Base-by-base conservation (phyloP, 2,113 vertebrate species). In the Entosphenus tridentatus region DNA sequence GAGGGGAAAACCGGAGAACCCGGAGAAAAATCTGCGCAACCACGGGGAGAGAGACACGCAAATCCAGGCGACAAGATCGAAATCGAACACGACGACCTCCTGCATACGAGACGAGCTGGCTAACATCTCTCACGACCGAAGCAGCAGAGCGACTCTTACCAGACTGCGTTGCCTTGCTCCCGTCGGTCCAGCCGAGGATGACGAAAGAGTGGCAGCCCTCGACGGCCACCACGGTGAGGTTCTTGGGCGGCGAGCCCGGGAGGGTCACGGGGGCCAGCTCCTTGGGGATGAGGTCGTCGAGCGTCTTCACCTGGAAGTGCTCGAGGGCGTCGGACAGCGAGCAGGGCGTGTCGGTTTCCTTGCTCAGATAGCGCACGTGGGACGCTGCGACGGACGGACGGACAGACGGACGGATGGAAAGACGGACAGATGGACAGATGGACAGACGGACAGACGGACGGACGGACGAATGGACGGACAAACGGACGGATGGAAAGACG, bases 151-250 rank as follows among this genome's bases (percentile, higher is more conserved):
- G 39, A 39, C 39, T 39, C 39, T 7, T 39, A 39, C 39, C 39
- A 39, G 39, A 39, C 39, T 39, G 39, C 39, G 39, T 39, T 5
- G 39, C 39, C 39, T 39, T 39, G 39, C 39, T 3, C 39, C 39
- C 39, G 39, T 39, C 39, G 39, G 79, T 85, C 93, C 92, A 98
- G 78, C 96, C 91, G 72, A 98, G 75, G 56, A 98, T 97, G 75
- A 98, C 88, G 70, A 98, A 98, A 1, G 93, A 98, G 71, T 98
- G 93, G 74, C 92, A 98, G 72, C 92, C 91, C 78, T 98, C 92
- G 65, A 98, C 84, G 67, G 93, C 93, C 0, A 97, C 88, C 2
- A 98, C 82, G 0, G 91, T 98, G 77, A 98, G 81, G 74, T 97
- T 95, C 69, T 87, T 81, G 56, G 93, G 90, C 57, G 81, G 82